Conservation (phyloP, 2,797 vertebrate genomes). For the Sylvia borin region DNA sequence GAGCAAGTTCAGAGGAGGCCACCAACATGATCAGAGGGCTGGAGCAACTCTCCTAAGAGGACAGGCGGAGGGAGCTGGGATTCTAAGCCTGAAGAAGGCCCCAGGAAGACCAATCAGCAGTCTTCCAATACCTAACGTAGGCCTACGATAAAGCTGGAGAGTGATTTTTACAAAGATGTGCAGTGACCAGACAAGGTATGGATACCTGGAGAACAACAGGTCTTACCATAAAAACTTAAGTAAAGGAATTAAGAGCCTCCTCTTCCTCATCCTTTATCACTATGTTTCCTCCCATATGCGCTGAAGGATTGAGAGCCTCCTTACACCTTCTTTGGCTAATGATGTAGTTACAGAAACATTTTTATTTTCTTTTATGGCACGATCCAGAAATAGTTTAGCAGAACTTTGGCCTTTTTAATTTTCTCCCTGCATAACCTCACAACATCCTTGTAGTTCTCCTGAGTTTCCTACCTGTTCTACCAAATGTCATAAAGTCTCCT, state of each 20-base stretch:
- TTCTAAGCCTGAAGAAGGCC: background rate
- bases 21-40: background rate
- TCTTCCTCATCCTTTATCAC: background rate
- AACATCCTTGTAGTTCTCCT: background rate
- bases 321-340: background rate
- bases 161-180: background rate
- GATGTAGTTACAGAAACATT: background rate
- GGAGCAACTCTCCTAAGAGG: background rate
- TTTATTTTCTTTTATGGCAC: background rate
- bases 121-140: background rate
- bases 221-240: background rate
- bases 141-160: background rate
- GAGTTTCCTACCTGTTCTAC: background rate
- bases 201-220: background rate
- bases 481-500: background rate
- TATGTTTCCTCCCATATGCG: background rate
- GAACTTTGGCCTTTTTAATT: background rate
- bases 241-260: background rate
- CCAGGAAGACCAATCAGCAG: background rate
- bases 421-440: background rate
- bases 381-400: background rate
- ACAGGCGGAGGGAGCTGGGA: background rate
- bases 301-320: background rate
- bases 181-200: background rate
- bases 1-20: background rate